Percentiles rank a stretch among this genome's conserved stretches.
phyloP scores from a whole-genome alignment of 2,113 vertebrate species.

The Oophaga pumilio region DNA sequence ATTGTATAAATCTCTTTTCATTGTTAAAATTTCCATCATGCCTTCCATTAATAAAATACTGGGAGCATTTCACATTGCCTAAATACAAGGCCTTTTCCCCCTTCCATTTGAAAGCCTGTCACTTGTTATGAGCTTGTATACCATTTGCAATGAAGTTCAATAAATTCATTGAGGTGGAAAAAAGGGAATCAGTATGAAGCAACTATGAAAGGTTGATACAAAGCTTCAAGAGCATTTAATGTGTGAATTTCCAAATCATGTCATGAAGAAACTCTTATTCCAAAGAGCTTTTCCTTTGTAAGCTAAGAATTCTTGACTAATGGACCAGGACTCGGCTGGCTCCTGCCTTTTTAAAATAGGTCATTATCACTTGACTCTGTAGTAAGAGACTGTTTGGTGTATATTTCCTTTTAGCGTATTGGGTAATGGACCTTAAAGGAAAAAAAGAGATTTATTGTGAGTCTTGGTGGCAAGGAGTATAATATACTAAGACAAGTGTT shows the following conservation, averaged over 20 bases:
- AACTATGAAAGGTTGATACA: slow-evolving; percentile 44
- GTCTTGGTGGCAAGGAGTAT: background rate
- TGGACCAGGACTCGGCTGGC: slow-evolving; percentile 25
- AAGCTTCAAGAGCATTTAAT: slow-evolving; percentile 42
- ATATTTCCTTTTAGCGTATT: slow-evolving; percentile 34
- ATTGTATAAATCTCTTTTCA: background rate
- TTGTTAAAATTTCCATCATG: background rate
- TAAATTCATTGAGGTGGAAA: slow-evolving; percentile 46
- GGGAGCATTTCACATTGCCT: background rate
- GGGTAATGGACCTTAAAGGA: slow-evolving; percentile 42
- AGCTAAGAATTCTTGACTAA: slow-evolving; percentile 42
- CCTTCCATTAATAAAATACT: slow-evolving; percentile 17
- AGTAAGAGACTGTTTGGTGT: slow-evolving; percentile 21
- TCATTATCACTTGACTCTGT: slow-evolving; percentile 47
- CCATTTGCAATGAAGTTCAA: slow-evolving; percentile 43
- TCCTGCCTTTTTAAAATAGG: slow-evolving; percentile 43
- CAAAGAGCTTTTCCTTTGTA: slow-evolving; percentile 33
- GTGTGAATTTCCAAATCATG: slow-evolving; percentile 41
- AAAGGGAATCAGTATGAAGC: slow-evolving; percentile 43
- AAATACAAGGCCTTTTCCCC: slow-evolving; percentile 4
- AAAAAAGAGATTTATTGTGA: slow-evolving; percentile 12
- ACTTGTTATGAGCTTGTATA: slow-evolving; percentile 26
- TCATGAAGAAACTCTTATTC: slow-evolving; percentile 33
- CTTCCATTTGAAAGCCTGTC: slow-evolving; percentile 35
- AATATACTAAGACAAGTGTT: slow-evolving; percentile 13